Conservation (phyloP, 2,888 invertebrate species). For the Agrotis puta region DNA sequence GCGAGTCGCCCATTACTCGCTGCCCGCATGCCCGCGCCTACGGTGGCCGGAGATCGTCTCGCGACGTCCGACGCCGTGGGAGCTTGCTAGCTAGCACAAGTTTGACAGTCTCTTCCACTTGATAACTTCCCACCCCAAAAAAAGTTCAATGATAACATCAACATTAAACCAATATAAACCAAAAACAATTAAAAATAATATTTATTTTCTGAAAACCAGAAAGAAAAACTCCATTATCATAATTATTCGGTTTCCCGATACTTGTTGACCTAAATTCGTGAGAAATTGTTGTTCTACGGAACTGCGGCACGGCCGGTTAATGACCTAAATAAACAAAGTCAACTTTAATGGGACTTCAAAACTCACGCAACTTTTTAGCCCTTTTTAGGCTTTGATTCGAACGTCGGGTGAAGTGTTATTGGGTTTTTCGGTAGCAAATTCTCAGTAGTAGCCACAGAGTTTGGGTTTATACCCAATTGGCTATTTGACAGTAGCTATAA, state of each 20-base stretch:
- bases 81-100: no score
- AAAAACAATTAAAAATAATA: slow-evolving; percentile 18
- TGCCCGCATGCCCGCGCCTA: no score
- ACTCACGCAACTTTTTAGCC: background rate
- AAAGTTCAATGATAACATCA: background rate
- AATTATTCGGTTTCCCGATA: slow-evolving; percentile 43
- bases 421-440: no score
- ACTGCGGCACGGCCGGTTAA: background rate
- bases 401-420: no score
- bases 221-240: slow-evolving; percentile 36
- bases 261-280: slow-evolving; percentile 39
- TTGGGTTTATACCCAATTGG: no score
- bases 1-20: no score
- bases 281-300: slow-evolving; percentile 21
- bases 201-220: slow-evolving; percentile 14
- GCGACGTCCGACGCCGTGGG: no score
- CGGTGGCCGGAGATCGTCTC: no score
- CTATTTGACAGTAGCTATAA: no score
- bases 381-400: no score
- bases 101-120: no score
- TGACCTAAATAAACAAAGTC: slow-evolving; percentile 12
- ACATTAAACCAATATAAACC: background rate
- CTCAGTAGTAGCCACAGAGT: no score
- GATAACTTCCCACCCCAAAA: background rate
- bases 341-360: background rate